Conservation (phyloP, 2,888 invertebrate species). For the Punctoribates punctum region DNA sequence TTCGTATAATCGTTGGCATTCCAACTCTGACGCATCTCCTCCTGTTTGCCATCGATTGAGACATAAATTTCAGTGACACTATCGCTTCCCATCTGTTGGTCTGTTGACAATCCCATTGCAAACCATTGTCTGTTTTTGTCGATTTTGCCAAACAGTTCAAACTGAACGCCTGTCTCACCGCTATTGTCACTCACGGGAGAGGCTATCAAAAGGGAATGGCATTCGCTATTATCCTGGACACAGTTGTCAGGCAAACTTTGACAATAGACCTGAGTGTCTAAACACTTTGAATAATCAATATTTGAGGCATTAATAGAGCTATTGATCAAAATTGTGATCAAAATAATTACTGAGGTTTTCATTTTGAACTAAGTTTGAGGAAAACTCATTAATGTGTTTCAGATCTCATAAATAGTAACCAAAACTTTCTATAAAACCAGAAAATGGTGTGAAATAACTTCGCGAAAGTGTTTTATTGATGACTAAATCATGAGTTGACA, state of each 20-base stretch:
- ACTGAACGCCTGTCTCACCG: background rate
- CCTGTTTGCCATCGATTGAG: background rate
- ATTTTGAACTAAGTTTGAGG: background rate
- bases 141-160: slow-evolving; percentile 4
- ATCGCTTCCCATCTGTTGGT: background rate
- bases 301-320: background rate
- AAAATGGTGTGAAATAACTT: too few relatives aligned
- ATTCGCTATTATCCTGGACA: background rate
- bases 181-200: background rate
- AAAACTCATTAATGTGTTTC: too few relatives aligned
- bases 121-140: background rate
- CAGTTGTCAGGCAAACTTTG: slow-evolving; percentile 15
- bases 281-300: slow-evolving; percentile 4
- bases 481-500: too few relatives aligned
- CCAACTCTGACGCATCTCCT: background rate
- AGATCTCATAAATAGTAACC: too few relatives aligned
- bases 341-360: background rate
- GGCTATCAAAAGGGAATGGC: slow-evolving; percentile 7
- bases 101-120: slow-evolving; percentile 17
- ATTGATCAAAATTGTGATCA: background rate
- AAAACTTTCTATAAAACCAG: too few relatives aligned
- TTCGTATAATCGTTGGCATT: background rate
- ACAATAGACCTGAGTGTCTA: slow-evolving; percentile 17
- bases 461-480: too few relatives aligned
- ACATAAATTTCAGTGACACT: background rate